Evolutionary conservation across 2,113 vertebrate species (phyloP).

Genomic region (Zosterops hypoxanthus): DNA sequence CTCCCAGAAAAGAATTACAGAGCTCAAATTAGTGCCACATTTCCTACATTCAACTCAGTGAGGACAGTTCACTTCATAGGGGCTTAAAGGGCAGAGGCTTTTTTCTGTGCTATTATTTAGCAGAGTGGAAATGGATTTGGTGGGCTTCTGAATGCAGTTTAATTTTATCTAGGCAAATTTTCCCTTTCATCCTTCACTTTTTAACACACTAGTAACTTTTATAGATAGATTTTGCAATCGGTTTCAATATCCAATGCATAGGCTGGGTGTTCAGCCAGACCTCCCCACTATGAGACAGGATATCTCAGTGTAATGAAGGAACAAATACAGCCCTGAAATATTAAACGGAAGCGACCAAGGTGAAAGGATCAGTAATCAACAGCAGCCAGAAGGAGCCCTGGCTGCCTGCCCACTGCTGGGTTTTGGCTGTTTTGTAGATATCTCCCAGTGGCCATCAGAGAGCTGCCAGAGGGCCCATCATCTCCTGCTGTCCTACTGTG

Average conservation of each 20-base stretch:
- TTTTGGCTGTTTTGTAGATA: conserved; percentile 34
- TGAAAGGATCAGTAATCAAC: conserved; percentile 21
- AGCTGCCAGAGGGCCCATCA: conserved; percentile 27
- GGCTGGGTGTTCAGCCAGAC: background rate
- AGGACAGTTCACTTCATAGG: background rate
- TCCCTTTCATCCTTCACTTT: background rate
- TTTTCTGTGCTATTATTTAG: background rate
- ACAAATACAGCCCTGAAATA: background rate
- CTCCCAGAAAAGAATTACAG: background rate
- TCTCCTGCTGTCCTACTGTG: background rate
- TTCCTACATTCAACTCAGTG: background rate
- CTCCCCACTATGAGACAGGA: background rate
- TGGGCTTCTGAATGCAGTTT: background rate
- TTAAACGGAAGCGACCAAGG: background rate
- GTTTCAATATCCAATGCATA: background rate
- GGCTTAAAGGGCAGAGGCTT: background rate
- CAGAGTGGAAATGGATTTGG: background rate
- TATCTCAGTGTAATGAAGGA: background rate
- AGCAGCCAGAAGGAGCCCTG: conserved; percentile 5
- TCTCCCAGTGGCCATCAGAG: background rate
- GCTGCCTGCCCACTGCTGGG: background rate
- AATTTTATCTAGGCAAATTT: background rate
- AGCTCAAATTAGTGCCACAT: background rate
- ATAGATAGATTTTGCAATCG: background rate
- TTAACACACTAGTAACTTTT: background rate